A percentile compares a stretch with the other conserved stretches of the same genome.
Evolutionary conservation across 1,140 invertebrate species (phyloP).

Genomic region (Lordiphosa mommai): DNA sequence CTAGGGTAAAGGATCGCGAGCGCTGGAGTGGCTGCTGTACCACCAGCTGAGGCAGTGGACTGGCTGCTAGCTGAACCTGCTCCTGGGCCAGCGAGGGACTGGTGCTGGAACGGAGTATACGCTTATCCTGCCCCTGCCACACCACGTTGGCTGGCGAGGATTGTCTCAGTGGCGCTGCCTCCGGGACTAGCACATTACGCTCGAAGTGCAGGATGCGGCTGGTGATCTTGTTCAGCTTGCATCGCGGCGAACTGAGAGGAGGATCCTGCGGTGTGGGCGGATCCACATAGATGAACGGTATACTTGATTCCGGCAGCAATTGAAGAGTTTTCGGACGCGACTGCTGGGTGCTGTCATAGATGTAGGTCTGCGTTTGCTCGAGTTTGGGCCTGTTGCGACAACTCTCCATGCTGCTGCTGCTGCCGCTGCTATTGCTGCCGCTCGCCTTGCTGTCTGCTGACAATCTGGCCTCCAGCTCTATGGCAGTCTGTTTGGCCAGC

Average conservation of each 20-base stretch:
- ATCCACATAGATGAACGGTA: slow-evolving; percentile 63
- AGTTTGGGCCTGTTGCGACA: slow-evolving; percentile 13
- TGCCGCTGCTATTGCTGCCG: background rate
- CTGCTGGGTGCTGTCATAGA: slow-evolving; percentile 49
- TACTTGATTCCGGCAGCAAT: background rate
- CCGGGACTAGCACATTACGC: slow-evolving; percentile 1
- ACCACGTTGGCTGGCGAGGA: slow-evolving; percentile 6
- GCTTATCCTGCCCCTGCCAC: slow-evolving; percentile 33
- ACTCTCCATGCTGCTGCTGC: slow-evolving; percentile 14
- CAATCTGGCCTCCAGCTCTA: slow-evolving; percentile 38
- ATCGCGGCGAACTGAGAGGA: slow-evolving; percentile 3
- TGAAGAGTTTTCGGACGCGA: slow-evolving; percentile 29
- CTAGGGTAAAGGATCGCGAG: slow-evolving; percentile 83
- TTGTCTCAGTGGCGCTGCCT: background rate
- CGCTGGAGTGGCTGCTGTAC: slow-evolving; percentile 48
- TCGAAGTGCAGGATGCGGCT: slow-evolving; percentile 53
- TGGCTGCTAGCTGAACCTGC: background rate
- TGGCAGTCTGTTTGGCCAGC: slow-evolving; percentile 67
- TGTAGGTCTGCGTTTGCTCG: slow-evolving; percentile 47
- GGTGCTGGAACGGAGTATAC: slow-evolving; percentile 46
- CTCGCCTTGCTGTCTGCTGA: background rate
- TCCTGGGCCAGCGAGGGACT: slow-evolving; percentile 24
- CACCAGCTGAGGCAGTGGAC: background rate
- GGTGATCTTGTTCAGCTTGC: slow-evolving; percentile 46
- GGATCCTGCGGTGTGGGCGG: slow-evolving; percentile 55